Evolutionary conservation across 1,140 invertebrate genomes (phyloP).

Genomic region (Venustaconcha ellipsiformis): DNA sequence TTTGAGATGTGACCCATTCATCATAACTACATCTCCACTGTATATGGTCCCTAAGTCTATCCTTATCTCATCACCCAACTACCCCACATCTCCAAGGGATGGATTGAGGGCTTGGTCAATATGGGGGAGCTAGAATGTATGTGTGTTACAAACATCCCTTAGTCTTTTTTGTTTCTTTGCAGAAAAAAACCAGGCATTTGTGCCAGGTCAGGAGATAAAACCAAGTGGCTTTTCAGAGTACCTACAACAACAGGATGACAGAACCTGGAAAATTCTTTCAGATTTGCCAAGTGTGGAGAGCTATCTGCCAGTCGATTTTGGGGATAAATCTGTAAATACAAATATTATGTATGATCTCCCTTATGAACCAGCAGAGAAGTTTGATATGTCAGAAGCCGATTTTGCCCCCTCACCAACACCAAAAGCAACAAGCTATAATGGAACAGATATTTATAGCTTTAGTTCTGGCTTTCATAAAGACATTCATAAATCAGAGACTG

Average conservation of each 20-base stretch:
- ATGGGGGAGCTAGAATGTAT: no score
- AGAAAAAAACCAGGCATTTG: constrained; percentile 9
- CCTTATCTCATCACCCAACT: no score
- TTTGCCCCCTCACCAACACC: constrained; percentile 40
- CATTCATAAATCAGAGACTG: no score
- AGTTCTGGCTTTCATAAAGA: no score
- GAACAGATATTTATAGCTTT: background rate
- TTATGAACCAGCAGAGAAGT: constrained; percentile 47
- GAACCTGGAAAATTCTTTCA: constrained; percentile 46
- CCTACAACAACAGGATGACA: constrained; percentile 46
- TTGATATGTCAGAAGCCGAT: constrained; percentile 58
- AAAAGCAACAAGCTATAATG: constrained; percentile 13
- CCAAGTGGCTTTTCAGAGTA: constrained; percentile 56
- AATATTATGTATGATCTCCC: constrained; percentile 53
- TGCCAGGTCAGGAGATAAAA: constrained; percentile 44
- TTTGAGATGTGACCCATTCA: no score
- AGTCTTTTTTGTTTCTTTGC: no score
- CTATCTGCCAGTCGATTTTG: constrained; percentile 9
- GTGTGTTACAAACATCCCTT: no score
- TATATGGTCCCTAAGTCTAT: no score
- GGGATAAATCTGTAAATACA: constrained; percentile 1
- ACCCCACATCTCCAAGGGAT: no score
- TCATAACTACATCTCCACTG: no score
- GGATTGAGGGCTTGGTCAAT: no score
- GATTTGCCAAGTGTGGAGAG: constrained; percentile 12